These are phyloP conservation scores for Araneus ventricosus DNA, from an alignment of 1,140 invertebrate genomes.

Conservation along the genomic window DNA sequence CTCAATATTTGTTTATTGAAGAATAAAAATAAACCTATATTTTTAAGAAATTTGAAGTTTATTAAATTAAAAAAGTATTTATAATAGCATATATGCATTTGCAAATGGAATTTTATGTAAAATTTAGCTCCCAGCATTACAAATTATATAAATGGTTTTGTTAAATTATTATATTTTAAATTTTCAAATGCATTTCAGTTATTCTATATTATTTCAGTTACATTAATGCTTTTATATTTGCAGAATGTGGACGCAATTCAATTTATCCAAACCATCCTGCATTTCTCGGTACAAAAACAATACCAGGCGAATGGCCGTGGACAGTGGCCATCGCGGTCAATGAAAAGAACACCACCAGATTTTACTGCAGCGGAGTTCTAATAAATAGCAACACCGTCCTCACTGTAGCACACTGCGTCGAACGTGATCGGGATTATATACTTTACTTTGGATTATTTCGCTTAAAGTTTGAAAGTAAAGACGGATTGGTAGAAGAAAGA, in stretches of 20 bases:
- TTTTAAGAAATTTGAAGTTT: too few relatives aligned
- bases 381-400: conserved; percentile 93
- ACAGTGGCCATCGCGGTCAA: conserved; percentile 13
- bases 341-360: background rate
- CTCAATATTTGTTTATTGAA: too few relatives aligned
- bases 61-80: too few relatives aligned
- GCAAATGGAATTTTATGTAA: too few relatives aligned
- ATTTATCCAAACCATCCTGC: background rate
- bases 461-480: background rate
- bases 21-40: too few relatives aligned
- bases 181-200: too few relatives aligned
- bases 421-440: background rate
- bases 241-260: conserved; percentile 5
- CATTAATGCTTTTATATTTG: background rate
- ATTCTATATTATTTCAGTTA: too few relatives aligned
- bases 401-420: conserved; percentile 79
- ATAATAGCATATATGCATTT: too few relatives aligned
- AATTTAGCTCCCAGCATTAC: too few relatives aligned
- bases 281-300: background rate
- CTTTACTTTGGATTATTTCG: conserved; percentile 24
- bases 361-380: conserved; percentile 89
- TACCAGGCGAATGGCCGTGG: conserved; percentile 46
- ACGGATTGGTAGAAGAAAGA: background rate
- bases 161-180: too few relatives aligned
- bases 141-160: too few relatives aligned